These are phyloP conservation scores for Pseudomyrmex concolor DNA, from an alignment of 1,140 invertebrate species.

Conservation along the genomic window DNA sequence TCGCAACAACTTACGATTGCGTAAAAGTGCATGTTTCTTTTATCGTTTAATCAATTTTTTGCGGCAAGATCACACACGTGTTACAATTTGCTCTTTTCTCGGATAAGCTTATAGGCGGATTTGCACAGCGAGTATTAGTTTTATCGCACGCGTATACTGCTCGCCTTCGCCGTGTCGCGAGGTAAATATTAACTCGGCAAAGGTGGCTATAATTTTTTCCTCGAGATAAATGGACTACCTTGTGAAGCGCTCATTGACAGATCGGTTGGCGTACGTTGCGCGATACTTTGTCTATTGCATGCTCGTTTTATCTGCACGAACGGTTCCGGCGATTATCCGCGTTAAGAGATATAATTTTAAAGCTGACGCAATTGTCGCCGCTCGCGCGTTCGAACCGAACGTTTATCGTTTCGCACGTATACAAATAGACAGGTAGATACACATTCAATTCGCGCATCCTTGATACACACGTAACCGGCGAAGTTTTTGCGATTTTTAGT, in stretches of 20 bases:
- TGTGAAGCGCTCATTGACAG: constrained; percentile 4
- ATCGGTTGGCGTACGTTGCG: constrained; percentile 9
- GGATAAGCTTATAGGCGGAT: background rate
- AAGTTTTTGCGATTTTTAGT: constrained; percentile 7
- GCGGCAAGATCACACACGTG: background rate
- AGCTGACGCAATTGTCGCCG: constrained; percentile 66
- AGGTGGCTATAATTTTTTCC: constrained; percentile 1
- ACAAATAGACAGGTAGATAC: constrained; percentile 45
- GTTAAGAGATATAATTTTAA: constrained; percentile 69
- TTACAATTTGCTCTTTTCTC: background rate
- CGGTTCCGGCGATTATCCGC: constrained; percentile 41
- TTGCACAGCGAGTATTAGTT: constrained; percentile 8
- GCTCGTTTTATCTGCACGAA: constrained; percentile 37
- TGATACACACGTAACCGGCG: background rate
- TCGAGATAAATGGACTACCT: constrained; percentile 16
- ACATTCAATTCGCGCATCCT: constrained; percentile 6
- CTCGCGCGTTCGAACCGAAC: constrained; percentile 26
- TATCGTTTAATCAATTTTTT: background rate
- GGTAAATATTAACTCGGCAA: background rate
- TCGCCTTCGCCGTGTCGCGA: background rate
- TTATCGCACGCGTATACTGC: background rate
- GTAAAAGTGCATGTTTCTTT: too few relatives aligned
- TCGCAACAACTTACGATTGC: background rate
- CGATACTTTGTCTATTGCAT: background rate
- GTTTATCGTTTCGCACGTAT: constrained; percentile 22